Conservation (phyloP, 1,140 invertebrate genomes). For the Drosophila seguyi region DNA sequence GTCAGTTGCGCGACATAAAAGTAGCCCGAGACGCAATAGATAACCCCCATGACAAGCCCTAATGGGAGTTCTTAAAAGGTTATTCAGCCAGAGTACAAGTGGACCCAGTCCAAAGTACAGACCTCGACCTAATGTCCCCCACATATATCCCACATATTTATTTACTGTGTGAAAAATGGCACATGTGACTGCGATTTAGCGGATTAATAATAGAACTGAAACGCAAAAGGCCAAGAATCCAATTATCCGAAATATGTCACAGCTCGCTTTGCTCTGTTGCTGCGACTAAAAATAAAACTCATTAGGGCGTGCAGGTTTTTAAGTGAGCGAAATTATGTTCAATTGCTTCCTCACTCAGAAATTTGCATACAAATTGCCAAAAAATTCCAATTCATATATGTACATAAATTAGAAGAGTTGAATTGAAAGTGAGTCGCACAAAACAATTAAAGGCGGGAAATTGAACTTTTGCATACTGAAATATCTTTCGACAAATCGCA, state of each 20-base stretch:
- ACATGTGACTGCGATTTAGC: conserved; percentile 71
- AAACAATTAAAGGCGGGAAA: conserved; percentile 63
- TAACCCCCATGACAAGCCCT: conserved; percentile 2
- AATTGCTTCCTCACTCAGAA: conserved; percentile 34
- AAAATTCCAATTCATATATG: conserved; percentile 44
- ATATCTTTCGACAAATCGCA: conserved; percentile 32
- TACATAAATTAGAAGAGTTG: conserved; percentile 50
- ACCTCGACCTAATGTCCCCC: conserved; percentile 12
- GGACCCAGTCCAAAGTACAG: conserved; percentile 38
- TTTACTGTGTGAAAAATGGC: conserved; percentile 60
- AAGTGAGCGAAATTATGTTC: conserved; percentile 51
- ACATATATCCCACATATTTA: conserved; percentile 24
- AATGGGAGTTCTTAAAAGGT: conserved; percentile 10
- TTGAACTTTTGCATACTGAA: conserved; percentile 37
- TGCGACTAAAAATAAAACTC: conserved; percentile 64
- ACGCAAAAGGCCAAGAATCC: conserved; percentile 36
- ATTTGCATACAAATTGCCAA: conserved; percentile 49
- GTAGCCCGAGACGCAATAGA: conserved; percentile 13
- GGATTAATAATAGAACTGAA: conserved; percentile 69
- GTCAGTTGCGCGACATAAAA: background rate
- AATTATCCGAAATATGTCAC: conserved; percentile 44
- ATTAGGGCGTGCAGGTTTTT: conserved; percentile 50
- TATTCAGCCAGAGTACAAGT: background rate
- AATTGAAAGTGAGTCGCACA: conserved; percentile 67
- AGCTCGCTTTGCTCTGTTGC: conserved; percentile 5